Conservation (phyloP, 1,140 invertebrate genomes). For the Phymastichus coffea region DNA sequence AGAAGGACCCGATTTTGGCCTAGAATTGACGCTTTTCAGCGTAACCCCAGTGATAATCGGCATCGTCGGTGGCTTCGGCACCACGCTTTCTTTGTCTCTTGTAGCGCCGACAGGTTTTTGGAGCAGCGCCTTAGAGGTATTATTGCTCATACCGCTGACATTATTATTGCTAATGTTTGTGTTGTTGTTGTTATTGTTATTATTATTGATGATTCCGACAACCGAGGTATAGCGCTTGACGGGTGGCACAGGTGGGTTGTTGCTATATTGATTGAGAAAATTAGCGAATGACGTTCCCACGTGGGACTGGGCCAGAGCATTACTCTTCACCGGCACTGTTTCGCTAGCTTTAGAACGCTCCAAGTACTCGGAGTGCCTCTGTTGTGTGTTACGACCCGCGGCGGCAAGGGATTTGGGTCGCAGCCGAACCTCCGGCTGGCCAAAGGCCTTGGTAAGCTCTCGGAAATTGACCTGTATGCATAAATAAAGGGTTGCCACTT, state of each 20-base stretch:
- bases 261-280: neutral
- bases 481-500: too few relatives aligned
- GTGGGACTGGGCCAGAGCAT: conserved; percentile 13
- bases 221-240: conserved; percentile 23
- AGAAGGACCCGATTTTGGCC: conserved; percentile 35
- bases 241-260: neutral
- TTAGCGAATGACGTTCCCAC: neutral
- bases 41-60: conserved; percentile 52
- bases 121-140: neutral
- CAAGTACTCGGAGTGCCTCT: conserved; percentile 38
- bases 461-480: conserved; percentile 45
- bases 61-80: conserved; percentile 49
- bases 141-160: neutral
- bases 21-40: conserved; percentile 46
- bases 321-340: conserved; percentile 2
- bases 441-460: conserved; percentile 48
- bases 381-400: conserved; percentile 11
- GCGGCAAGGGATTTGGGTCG: conserved; percentile 28
- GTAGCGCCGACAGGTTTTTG: neutral
- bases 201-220: conserved; percentile 18
- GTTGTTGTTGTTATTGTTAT: neutral
- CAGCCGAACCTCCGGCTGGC: conserved; percentile 35
- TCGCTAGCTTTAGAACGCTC: neutral
- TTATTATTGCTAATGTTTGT: neutral
- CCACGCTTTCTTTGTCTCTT: neutral